phyloP scores from a whole-genome alignment of 1,140 invertebrate genomes.

The Lanistes nyassanus region DNA sequence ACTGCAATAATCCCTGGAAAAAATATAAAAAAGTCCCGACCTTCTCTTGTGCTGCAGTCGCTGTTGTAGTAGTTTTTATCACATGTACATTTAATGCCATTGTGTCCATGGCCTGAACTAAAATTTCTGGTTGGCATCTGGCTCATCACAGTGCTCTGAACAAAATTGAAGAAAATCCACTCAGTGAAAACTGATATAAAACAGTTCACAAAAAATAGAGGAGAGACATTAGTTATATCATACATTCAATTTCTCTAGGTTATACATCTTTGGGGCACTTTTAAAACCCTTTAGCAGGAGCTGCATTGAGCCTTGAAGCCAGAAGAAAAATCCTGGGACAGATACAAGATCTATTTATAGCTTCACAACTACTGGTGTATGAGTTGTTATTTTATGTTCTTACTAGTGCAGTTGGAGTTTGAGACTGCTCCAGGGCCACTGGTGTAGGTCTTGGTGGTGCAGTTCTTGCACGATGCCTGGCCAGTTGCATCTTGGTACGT shows the following conservation, averaged over 20 bases:
- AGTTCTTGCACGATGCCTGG: conserved; percentile 18
- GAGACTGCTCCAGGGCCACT: neutral
- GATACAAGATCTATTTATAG: too few species aligned
- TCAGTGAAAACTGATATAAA: too few species aligned
- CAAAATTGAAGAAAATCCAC: neutral
- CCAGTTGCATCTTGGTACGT: conserved; percentile 23
- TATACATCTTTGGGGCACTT: too few species aligned
- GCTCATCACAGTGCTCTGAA: conserved; percentile 1
- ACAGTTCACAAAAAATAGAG: too few species aligned
- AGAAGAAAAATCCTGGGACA: too few species aligned
- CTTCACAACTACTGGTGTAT: too few species aligned
- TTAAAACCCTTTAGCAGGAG: too few species aligned
- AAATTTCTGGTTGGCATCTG: neutral
- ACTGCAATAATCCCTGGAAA: too few species aligned
- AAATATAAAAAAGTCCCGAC: neutral
- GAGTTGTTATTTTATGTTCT: neutral
- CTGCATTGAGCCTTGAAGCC: too few species aligned
- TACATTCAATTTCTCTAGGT: too few species aligned
- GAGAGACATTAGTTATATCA: too few species aligned
- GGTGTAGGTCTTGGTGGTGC: conserved; percentile 70
- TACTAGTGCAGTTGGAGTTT: conserved; percentile 6
- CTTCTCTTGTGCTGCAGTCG: neutral
- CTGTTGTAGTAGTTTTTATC: neutral
- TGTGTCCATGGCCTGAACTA: conserved; percentile 1
- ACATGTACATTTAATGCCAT: conserved; percentile 5